A percentile compares a stretch with the other conserved stretches of the same genome.
Conservation (phyloP, 2,797 vertebrate genomes). For the Pteronotus mesoamericanus region DNA sequence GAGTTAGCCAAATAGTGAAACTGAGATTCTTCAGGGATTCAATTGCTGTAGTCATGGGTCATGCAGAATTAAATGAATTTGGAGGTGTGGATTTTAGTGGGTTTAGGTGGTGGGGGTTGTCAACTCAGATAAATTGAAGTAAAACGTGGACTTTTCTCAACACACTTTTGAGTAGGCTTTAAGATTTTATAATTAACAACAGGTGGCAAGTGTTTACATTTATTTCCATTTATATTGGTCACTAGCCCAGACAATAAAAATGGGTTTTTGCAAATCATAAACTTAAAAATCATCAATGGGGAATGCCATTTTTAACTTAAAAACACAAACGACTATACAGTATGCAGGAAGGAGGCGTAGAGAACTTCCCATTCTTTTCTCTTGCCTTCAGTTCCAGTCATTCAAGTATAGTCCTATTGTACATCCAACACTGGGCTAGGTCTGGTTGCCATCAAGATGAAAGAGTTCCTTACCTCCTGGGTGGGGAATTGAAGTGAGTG, state of each 20-base stretch:
- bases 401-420: not conserved
- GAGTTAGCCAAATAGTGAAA: constrained; percentile 50
- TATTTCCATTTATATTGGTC: constrained; percentile 51
- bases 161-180: constrained; percentile 25
- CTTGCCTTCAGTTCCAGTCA: not conserved
- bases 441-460: not conserved
- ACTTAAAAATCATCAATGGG: constrained; percentile 35
- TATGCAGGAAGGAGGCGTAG: not conserved
- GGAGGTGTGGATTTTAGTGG: constrained; percentile 53
- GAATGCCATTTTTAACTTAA: not conserved
- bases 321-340: not conserved
- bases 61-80: constrained; percentile 55
- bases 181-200: constrained; percentile 52
- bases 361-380: not conserved
- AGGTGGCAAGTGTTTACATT: not conserved
- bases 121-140: constrained; percentile 38
- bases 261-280: constrained; percentile 31
- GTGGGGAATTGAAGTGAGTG: not conserved
- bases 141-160: constrained; percentile 47
- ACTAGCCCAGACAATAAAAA: constrained; percentile 46
- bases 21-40: constrained; percentile 45
- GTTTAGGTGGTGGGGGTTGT: constrained; percentile 42
- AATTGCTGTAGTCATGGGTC: constrained; percentile 39
- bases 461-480: not conserved
- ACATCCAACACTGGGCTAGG: not conserved